Conservation (phyloP, 2,797 vertebrate genomes). For the Labroides dimidiatus region DNA sequence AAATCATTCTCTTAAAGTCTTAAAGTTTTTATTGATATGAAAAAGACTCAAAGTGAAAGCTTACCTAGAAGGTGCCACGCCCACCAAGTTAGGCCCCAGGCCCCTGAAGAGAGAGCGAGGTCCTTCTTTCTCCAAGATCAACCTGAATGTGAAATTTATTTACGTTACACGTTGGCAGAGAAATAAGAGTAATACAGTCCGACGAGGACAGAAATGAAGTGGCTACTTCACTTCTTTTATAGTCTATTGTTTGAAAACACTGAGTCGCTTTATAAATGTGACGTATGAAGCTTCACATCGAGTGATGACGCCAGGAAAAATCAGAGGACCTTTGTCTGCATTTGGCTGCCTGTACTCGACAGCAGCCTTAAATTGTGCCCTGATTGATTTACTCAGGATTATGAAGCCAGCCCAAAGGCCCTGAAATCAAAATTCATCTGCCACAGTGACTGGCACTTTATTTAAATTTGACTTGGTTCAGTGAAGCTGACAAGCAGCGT, state of each 20-base stretch:
- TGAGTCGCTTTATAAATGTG: neutral
- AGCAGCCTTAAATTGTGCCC: neutral
- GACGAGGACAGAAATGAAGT: neutral
- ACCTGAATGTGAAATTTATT: slow-evolving; percentile 79
- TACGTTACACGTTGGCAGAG: slow-evolving; percentile 38
- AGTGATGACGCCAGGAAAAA: neutral
- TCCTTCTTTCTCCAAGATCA: slow-evolving; percentile 97
- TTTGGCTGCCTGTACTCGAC: slow-evolving; percentile 2
- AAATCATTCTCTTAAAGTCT: too few species aligned
- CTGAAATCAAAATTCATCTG: neutral
- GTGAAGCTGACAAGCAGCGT: slow-evolving; percentile 5
- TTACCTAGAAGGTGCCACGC: slow-evolving; percentile 98
- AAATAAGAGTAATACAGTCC: too few species aligned
- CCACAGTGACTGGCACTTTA: neutral
- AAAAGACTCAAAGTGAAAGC: neutral
- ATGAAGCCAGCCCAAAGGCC: neutral
- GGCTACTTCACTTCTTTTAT: neutral
- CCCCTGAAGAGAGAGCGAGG: slow-evolving; percentile 97
- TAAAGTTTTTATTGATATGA: too few species aligned
- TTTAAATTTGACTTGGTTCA: slow-evolving; percentile 5
- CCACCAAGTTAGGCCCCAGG: slow-evolving; percentile 96
- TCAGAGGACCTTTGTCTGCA: neutral
- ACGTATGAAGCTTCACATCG: neutral
- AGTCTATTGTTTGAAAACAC: neutral
- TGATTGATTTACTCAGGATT: neutral